Evolutionary conservation across 2,797 vertebrate species (phyloP).

Genomic region (Sebastes paucispinis): DNA sequence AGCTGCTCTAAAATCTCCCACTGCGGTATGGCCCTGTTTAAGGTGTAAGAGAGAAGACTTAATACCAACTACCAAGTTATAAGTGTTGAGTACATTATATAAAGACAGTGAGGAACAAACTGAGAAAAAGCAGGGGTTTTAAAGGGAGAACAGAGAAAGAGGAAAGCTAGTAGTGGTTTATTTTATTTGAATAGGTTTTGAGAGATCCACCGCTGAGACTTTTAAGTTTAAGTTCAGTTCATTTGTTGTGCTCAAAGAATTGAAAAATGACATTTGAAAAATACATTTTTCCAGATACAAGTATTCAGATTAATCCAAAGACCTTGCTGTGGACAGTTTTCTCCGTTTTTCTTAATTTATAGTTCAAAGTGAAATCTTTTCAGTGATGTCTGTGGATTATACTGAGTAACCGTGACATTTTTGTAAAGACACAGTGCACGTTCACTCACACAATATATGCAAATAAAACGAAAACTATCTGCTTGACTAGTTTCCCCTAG

Average conservation of each 20-base stretch:
- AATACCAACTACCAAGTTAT: slow-evolving; percentile 19
- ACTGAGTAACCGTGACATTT: too few species aligned
- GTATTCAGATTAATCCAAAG: neutral
- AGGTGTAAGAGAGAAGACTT: slow-evolving; percentile 44
- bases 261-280: neutral
- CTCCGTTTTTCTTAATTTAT: too few species aligned
- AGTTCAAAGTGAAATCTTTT: too few species aligned
- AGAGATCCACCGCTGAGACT: neutral
- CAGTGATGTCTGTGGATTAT: too few species aligned
- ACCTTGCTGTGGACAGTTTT: too few species aligned
- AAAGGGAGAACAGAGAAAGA: neutral
- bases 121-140: neutral
- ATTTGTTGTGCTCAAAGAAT: neutral
- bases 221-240: too few species aligned
- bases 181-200: neutral
- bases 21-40: slow-evolving; percentile 70
- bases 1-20: slow-evolving; percentile 64
- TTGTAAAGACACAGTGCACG: too few species aligned
- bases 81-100: slow-evolving; percentile 6
- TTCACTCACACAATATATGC: too few species aligned
- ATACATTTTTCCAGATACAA: too few species aligned
- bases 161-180: neutral
- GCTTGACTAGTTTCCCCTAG: too few species aligned
- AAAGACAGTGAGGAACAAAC: slow-evolving; percentile 20
- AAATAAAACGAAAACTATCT: too few species aligned